phyloP scores from a whole-genome alignment of 92 coral and sea anemone species.

The Paragorgia papillata region DNA sequence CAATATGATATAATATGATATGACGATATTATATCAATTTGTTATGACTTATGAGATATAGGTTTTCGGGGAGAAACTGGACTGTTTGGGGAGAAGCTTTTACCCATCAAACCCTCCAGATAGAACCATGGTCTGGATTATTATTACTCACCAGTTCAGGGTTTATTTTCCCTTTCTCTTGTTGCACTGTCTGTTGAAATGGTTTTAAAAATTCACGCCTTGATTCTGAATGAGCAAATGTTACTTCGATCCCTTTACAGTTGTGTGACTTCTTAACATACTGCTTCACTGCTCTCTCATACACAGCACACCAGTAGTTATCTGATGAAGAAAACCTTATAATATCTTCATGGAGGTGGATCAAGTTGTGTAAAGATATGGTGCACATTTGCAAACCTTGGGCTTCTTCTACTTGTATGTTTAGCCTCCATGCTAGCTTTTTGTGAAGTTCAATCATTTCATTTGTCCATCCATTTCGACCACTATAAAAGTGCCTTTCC shows the following conservation, averaged over 20 bases:
- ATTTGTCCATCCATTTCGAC: constrained; percentile 70
- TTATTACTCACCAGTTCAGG: constrained; percentile 4
- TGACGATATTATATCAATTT: too few relatives aligned
- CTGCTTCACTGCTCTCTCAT: constrained; percentile 71
- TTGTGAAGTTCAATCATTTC: constrained; percentile 56
- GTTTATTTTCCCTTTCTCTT: background rate
- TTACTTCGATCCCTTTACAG: constrained; percentile 53
- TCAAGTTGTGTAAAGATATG: constrained; percentile 67
- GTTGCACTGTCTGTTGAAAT: background rate
- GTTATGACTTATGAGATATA: too few relatives aligned
- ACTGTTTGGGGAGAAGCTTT: too few relatives aligned
- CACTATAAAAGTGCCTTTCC: constrained; percentile 69
- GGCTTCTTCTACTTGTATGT: constrained; percentile 58
- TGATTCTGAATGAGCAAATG: constrained; percentile 67
- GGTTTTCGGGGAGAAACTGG: too few relatives aligned
- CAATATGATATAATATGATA: too few relatives aligned
- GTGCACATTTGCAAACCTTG: constrained; percentile 77
- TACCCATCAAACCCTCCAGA: too few relatives aligned
- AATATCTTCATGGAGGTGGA: constrained; percentile 71
- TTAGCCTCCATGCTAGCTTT: constrained; percentile 64
- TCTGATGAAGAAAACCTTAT: constrained; percentile 63
- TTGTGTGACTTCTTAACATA: too few relatives aligned
- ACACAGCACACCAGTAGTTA: constrained; percentile 75
- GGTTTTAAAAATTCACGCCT: constrained; percentile 58
- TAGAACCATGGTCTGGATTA: too few relatives aligned